Evolutionary conservation across 2,113 vertebrate species (phyloP), one percentile per base, ranked within the genome.

Genomic region (Hippocampus guttulatus): DNA sequence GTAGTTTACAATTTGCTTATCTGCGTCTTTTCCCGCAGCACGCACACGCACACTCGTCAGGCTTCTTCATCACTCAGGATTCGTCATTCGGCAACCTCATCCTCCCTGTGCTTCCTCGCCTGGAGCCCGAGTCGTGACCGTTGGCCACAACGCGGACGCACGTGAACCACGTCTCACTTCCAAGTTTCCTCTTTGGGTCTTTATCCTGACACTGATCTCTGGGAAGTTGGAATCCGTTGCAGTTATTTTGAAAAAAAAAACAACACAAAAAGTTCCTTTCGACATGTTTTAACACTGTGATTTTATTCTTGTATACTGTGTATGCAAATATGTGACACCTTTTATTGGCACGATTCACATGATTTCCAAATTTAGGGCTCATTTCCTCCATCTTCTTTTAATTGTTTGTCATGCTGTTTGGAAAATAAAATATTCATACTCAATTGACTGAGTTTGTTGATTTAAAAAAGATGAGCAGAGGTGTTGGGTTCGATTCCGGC

Each of bases 61-160:
- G 96, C 84, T 98, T 95, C 88, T 98, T 97, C 92, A 96, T 98
- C 90, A 98, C 96, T 65, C 96, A 98, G 81, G 96, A 97, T 82
- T 97, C 96, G 20, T 96, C 96, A 0, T 98, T 98, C 81, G 96
- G 96, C 84, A 98, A 98, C 87, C 95, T 97, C 71, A 97, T 98
- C 91, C 95, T 97, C 81, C 96, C 96, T 0, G 96, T 98, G 33
- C 85, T 98, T 76, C 96, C 96, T 40, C 92, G 95, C 69, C 92
- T 97, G 75, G 95, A 97, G 63, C 92, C 93, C 38, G 94, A 96
- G 72, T 96, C 94, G 73, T 96, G 95, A 11, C 94, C 93, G 87
- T 94, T 94, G 82, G 0, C 5, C 25, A 15, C 55, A 27, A 58
- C 4, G 55, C 27, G 14, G 16, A 25, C 12, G 12, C 25, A 27